A percentile compares a stretch with the other conserved stretches of the same genome.
Evolutionary conservation across 2,797 vertebrate genomes (phyloP).

Genomic region (Ataeniobius toweri): DNA sequence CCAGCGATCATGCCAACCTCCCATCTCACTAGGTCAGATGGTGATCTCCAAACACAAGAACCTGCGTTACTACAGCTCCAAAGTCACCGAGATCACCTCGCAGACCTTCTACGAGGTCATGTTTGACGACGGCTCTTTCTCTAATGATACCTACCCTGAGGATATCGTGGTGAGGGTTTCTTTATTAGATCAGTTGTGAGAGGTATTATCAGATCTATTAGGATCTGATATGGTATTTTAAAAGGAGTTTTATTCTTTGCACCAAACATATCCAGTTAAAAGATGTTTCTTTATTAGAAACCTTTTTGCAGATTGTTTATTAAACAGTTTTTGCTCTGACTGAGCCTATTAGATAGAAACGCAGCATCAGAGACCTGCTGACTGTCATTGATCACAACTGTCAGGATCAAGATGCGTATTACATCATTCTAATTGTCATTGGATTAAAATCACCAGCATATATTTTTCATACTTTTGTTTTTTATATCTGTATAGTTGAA

Average conservation of each 20-base stretch:
- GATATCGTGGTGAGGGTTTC: constrained; percentile 92
- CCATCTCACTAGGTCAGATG: constrained; percentile 90
- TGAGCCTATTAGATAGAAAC: background rate
- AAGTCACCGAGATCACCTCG: constrained; percentile 87
- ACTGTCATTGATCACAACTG: background rate
- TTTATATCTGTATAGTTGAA: background rate
- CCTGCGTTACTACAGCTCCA: constrained; percentile 94
- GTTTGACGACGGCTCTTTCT: constrained; percentile 97
- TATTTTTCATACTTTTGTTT: background rate
- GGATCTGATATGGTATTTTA: background rate
- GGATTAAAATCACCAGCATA: background rate
- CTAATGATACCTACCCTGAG: constrained; percentile 95
- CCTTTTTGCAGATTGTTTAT: background rate
- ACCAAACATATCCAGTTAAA: background rate
- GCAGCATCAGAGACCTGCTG: background rate
- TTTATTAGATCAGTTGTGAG: constrained; percentile 47
- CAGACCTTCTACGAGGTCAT: constrained; percentile 95
- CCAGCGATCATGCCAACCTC: constrained; percentile 81
- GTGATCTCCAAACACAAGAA: constrained; percentile 97
- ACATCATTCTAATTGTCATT: background rate
- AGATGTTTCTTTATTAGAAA: constrained; percentile 4
- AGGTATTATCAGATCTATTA: constrained; percentile 23
- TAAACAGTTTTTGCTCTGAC: background rate
- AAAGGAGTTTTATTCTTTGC: constrained; percentile 12
- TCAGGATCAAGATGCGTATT: background rate